These are phyloP conservation scores for Styela plicata DNA, from an alignment of 23 tunicate species.

Conservation along the genomic window DNA sequence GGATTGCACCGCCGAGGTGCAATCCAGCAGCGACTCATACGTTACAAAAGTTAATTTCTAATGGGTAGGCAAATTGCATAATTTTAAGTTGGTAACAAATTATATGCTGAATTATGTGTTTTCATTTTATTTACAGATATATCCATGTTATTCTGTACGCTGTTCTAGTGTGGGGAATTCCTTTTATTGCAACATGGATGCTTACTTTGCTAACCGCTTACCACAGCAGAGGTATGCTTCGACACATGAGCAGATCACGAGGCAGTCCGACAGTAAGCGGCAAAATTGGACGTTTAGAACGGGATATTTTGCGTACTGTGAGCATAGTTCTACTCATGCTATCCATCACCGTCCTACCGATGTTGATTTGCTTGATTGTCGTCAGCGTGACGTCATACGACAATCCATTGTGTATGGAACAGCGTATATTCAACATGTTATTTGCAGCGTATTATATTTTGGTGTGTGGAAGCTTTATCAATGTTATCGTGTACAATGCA, in stretches of 20 bases:
- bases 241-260: conserved; percentile 52
- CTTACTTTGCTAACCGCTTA: conserved; percentile 56
- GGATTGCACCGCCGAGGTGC: too few species aligned
- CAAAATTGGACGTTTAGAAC: conserved; percentile 53
- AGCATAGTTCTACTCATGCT: conserved; percentile 53
- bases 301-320: conserved; percentile 74
- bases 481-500: conserved; percentile 81
- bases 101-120: too few species aligned
- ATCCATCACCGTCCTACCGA: conserved; percentile 64
- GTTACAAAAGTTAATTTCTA: too few species aligned
- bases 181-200: conserved; percentile 77
- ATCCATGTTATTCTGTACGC: conserved; percentile 64
- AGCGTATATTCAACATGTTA: conserved; percentile 13
- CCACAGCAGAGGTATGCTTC: conserved; percentile 73
- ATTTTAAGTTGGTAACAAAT: too few species aligned
- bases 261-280: conserved; percentile 33
- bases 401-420: conserved; percentile 24
- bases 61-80: too few species aligned
- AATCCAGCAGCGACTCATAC: too few species aligned
- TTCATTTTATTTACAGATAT: conserved; percentile 45
- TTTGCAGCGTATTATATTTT: conserved; percentile 44
- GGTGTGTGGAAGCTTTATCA: conserved; percentile 59
- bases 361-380: conserved; percentile 45
- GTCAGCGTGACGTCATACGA: conserved; percentile 3
- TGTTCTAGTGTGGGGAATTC: conserved; percentile 72